Evolutionary conservation across 2,113 vertebrate genomes (phyloP), one percentile per base, ranked within the genome.

Genomic region (Corythornis vintsioides): DNA sequence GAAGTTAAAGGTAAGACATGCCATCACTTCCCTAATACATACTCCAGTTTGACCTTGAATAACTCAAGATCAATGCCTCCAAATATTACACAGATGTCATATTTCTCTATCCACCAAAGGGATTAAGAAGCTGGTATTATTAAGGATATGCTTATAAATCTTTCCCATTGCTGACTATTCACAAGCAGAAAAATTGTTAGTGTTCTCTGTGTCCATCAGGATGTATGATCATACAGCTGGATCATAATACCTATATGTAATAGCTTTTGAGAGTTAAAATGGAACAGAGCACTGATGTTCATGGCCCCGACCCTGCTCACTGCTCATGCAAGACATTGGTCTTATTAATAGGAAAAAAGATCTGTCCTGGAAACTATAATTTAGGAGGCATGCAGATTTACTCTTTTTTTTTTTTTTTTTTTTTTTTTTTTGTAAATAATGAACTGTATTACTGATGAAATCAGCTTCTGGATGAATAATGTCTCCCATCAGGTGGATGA

Each of bases 41-140:
- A 33, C 13, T 25, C 40, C 52, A 63, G 26, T 26, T 63, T 90
- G 88, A 95, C 90, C 77, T 93, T 92, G 83, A 94, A 57, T 82
- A 92, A 82, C 42, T 89, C 55, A 57, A 56, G 18, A 67, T 50
- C 12, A 0, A 7, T 86, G 48, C 78, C 55, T 79, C 64, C 38
- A 85, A 70, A 57, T 85, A 82, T 89, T 83, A 67, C 52, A 43
- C 1, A 52, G 75, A 48, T 21, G n/a, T 47, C 56, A 24, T 65
- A 71, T 85, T 80, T 82, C 53, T 74, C 25, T 86, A 38, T 5
- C 28, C 2, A 0, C 29, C 63, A 76, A 79, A 79, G 31, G 21
- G 25, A 84, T 63, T 93, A 61, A 82, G 77, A 89, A 75, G 15
- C 1, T 14, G 42, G 63, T 87, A 82, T 87, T 75, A 72, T 63